Evolutionary conservation across 1,140 invertebrate genomes (phyloP).

Genomic region (Drosophila eugracilis): DNA sequence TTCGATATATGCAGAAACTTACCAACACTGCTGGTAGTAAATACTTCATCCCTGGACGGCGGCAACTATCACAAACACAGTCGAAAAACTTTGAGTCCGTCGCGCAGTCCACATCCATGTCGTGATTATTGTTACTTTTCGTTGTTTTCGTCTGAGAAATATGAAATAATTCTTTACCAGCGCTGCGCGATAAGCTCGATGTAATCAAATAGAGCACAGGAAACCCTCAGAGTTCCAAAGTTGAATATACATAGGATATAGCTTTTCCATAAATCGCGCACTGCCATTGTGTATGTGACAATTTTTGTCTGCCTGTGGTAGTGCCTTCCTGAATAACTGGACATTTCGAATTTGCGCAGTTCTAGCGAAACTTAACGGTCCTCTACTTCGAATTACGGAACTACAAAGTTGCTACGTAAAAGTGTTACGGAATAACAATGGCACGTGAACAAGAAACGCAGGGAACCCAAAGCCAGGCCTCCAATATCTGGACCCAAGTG

Average conservation of each 20-base stretch:
- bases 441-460: conserved; percentile 74
- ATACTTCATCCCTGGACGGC: conserved; percentile 4
- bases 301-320: conserved; percentile 13
- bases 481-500: conserved; percentile 77
- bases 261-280: not conserved
- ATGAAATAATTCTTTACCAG: not conserved
- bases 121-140: conserved; percentile 21
- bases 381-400: conserved; percentile 6
- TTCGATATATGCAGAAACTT: not conserved
- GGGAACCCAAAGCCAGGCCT: conserved; percentile 79
- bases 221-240: not conserved
- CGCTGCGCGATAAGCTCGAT: not conserved
- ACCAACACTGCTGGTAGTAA: conserved; percentile 6
- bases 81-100: conserved; percentile 1
- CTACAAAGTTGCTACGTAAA: not conserved
- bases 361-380: conserved; percentile 29
- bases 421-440: conserved; percentile 44
- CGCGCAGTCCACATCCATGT: conserved; percentile 11
- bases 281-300: not conserved
- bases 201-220: not conserved
- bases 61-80: conserved; percentile 16
- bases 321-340: conserved; percentile 57
- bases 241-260: not conserved
- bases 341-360: conserved; percentile 64
- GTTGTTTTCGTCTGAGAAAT: conserved; percentile 19